Evolutionary conservation across 1,140 invertebrate genomes (phyloP).

Genomic region (Rhynchophorus ferrugineus): DNA sequence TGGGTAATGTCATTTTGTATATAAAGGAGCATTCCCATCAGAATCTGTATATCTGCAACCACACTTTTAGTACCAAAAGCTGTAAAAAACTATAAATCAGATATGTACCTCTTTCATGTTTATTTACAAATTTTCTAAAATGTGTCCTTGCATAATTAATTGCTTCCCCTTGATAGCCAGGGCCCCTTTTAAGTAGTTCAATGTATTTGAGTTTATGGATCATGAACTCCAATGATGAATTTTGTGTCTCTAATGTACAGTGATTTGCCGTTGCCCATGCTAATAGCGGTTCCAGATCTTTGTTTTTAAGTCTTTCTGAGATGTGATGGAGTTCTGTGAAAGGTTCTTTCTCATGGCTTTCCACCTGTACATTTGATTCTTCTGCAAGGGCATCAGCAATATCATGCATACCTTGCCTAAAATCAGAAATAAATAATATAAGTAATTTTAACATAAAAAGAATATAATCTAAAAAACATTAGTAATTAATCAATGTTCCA

Average conservation of each 20-base stretch:
- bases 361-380: conserved; percentile 67
- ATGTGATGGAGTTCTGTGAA: conserved; percentile 82
- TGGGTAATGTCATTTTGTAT: conserved; percentile 68
- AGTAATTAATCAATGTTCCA: not conserved
- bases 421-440: conserved; percentile 1
- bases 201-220: conserved; percentile 58
- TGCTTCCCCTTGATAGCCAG: conserved; percentile 62
- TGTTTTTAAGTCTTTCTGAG: conserved; percentile 68
- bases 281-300: conserved; percentile 72
- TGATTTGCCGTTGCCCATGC: conserved; percentile 64
- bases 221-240: conserved; percentile 80
- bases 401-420: conserved; percentile 80
- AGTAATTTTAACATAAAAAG: too few relatives aligned
- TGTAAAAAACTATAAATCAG: not conserved
- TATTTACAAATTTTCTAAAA: conserved; percentile 74
- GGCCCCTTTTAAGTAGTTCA: conserved; percentile 54
- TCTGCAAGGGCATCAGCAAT: conserved; percentile 77
- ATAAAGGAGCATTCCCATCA: conserved; percentile 85
- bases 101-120: conserved; percentile 68
- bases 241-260: conserved; percentile 54
- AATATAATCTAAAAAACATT: not conserved
- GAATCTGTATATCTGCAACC: conserved; percentile 64
- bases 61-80: not conserved
- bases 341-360: conserved; percentile 66
- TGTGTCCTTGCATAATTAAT: conserved; percentile 79